A percentile compares a stretch with the other conserved stretches of the same genome.
phyloP scores from a whole-genome alignment of 2,113 vertebrate genomes.

The Pampusana beccarii region DNA sequence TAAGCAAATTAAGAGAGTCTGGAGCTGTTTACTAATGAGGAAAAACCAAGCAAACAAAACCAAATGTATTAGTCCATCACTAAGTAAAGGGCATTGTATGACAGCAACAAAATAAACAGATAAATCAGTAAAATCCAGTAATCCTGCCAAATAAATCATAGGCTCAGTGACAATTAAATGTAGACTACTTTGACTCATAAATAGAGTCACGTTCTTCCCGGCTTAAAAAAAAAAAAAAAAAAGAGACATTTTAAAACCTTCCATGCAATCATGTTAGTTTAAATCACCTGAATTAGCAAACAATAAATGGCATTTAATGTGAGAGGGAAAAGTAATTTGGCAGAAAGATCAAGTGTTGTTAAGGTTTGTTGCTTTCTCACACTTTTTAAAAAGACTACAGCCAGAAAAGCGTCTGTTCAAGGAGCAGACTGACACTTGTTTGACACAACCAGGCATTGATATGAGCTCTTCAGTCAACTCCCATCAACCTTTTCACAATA shows the following conservation, averaged over 20 bases:
- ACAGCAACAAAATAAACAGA: slow-evolving; percentile 62
- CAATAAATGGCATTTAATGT: background rate
- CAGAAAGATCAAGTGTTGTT: background rate
- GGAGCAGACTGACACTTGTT: background rate
- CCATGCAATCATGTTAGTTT: background rate
- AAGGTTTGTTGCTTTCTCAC: background rate
- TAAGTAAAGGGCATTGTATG: slow-evolving; percentile 44
- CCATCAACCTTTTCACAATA: background rate
- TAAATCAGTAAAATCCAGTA: slow-evolving; percentile 53
- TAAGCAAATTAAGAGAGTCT: slow-evolving; percentile 40
- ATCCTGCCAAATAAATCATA: slow-evolving; percentile 55
- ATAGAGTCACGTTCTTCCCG: background rate
- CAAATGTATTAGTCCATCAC: slow-evolving; percentile 35
- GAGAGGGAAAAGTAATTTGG: background rate
- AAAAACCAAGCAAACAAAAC: slow-evolving; percentile 23
- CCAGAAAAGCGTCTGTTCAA: background rate
- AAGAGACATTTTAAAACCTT: background rate
- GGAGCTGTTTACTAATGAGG: slow-evolving; percentile 38
- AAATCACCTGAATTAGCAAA: background rate
- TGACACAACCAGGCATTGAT: background rate
- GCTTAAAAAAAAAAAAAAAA: background rate
- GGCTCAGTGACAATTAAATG: slow-evolving; percentile 20
- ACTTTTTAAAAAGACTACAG: background rate
- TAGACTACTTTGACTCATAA: slow-evolving; percentile 10
- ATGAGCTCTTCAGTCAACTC: background rate